Conservation (phyloP, 1,140 invertebrate species). For the Lysiphlebus fabarum region DNA sequence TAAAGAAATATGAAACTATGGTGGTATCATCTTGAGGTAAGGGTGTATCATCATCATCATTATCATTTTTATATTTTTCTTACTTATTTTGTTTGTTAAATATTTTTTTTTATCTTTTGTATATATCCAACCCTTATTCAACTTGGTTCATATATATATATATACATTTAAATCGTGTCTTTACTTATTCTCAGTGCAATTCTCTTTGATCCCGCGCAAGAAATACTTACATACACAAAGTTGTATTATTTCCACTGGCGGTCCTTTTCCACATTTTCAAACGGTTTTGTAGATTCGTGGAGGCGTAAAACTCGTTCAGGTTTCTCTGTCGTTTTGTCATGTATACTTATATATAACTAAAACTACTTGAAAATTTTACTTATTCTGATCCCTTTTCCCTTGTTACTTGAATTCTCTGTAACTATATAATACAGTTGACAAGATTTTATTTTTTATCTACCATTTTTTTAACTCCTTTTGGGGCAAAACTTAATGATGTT, state of each 20-base stretch:
- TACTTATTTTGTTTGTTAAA: no score
- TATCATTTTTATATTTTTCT: no score
- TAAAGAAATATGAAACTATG: background rate
- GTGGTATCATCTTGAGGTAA: no score
- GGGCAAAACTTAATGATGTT: slow-evolving; percentile 35
- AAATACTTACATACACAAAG: slow-evolving; percentile 42
- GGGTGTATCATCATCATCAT: no score
- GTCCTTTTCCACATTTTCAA: slow-evolving; percentile 39
- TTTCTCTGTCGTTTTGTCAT: slow-evolving; percentile 30
- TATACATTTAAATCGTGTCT: slow-evolving; percentile 10
- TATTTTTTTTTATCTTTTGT: no score
- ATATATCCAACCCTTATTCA: slow-evolving; percentile 25
- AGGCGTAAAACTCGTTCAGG: slow-evolving; percentile 46
- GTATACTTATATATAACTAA: no score
- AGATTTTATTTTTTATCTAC: background rate
- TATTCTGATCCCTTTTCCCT: slow-evolving; percentile 23
- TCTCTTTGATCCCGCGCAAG: slow-evolving; percentile 49
- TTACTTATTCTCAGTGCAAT: slow-evolving; percentile 23
- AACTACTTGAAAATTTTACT: slow-evolving; percentile 3
- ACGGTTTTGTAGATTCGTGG: slow-evolving; percentile 40
- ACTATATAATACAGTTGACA: background rate
- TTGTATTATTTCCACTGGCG: slow-evolving; percentile 52
- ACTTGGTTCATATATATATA: no score
- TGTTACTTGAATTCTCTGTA: slow-evolving; percentile 23
- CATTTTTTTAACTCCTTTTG: background rate